phyloP scores from a whole-genome alignment of 2,113 vertebrate genomes.

The Pedetes capensis region DNA sequence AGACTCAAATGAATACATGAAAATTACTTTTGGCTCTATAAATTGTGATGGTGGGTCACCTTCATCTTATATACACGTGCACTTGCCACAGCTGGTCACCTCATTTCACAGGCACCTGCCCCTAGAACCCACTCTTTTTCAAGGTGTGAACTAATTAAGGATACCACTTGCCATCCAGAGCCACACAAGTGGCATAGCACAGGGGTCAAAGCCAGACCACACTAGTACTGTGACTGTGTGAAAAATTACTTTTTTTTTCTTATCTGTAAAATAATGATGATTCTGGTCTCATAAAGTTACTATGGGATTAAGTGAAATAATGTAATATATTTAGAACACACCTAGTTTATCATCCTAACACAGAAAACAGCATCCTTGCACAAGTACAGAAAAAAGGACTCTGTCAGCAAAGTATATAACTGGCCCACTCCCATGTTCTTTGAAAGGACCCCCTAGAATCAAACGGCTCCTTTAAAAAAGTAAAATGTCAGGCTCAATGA shows the following conservation, averaged over 20 bases:
- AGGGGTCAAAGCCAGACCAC: background rate
- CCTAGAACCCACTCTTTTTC: background rate
- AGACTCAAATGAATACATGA: background rate
- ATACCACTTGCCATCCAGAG: background rate
- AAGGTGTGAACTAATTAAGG: background rate
- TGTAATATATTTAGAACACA: background rate
- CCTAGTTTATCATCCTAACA: background rate
- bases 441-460: background rate
- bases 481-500: background rate
- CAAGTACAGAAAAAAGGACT: background rate
- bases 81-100: background rate
- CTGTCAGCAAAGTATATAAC: background rate
- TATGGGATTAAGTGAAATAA: background rate
- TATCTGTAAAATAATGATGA: constrained; percentile 3
- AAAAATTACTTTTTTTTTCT: background rate
- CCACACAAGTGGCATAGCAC: background rate
- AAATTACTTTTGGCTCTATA: background rate
- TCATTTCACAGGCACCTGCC: background rate
- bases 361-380: background rate
- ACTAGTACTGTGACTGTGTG: background rate
- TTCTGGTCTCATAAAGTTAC: background rate
- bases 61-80: background rate
- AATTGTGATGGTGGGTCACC: background rate
- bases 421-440: background rate
- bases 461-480: background rate